Conservation (phyloP, 1,140 invertebrate genomes). For the Tetramorium parvispinum region DNA sequence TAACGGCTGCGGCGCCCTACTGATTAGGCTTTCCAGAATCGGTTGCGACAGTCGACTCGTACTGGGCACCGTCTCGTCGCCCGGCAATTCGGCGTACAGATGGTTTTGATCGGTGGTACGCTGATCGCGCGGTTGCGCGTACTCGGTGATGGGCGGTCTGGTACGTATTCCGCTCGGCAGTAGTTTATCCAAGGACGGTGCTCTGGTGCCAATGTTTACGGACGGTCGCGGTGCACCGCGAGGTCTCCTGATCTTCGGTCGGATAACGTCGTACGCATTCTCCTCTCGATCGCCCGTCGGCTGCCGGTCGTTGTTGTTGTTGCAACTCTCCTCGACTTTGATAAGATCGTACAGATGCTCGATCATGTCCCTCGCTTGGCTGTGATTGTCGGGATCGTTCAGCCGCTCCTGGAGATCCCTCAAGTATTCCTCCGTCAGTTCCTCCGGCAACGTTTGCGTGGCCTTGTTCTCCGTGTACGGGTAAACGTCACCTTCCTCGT, state of each 20-base stretch:
- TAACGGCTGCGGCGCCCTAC: slow-evolving; percentile 77
- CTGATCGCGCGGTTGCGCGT: slow-evolving; percentile 86
- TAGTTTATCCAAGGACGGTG: slow-evolving; percentile 88
- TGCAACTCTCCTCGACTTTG: slow-evolving; percentile 90
- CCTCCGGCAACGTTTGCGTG: slow-evolving; percentile 90
- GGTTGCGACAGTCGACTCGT: slow-evolving; percentile 83
- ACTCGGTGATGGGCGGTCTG: slow-evolving; percentile 84
- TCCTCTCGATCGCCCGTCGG: slow-evolving; percentile 85
- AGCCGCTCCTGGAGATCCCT: slow-evolving; percentile 89
- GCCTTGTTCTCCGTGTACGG: slow-evolving; percentile 88
- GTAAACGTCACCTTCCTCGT: slow-evolving; percentile 82
- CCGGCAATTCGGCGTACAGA: slow-evolving; percentile 86
- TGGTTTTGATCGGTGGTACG: slow-evolving; percentile 83
- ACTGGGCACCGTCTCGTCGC: slow-evolving; percentile 83
- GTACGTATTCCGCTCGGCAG: slow-evolving; percentile 81
- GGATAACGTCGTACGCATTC: slow-evolving; percentile 89
- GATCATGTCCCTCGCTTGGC: slow-evolving; percentile 91
- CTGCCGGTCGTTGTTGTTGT: slow-evolving; percentile 86
- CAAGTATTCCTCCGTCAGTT: slow-evolving; percentile 91
- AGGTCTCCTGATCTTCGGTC: slow-evolving; percentile 82
- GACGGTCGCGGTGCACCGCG: slow-evolving; percentile 84
- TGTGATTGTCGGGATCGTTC: slow-evolving; percentile 90
- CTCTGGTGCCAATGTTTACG: slow-evolving; percentile 87
- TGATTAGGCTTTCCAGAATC: slow-evolving; percentile 76
- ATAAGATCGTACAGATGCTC: slow-evolving; percentile 92